phyloP scores from a whole-genome alignment of 2,888 invertebrate genomes.

The Fabriciana adippe region DNA sequence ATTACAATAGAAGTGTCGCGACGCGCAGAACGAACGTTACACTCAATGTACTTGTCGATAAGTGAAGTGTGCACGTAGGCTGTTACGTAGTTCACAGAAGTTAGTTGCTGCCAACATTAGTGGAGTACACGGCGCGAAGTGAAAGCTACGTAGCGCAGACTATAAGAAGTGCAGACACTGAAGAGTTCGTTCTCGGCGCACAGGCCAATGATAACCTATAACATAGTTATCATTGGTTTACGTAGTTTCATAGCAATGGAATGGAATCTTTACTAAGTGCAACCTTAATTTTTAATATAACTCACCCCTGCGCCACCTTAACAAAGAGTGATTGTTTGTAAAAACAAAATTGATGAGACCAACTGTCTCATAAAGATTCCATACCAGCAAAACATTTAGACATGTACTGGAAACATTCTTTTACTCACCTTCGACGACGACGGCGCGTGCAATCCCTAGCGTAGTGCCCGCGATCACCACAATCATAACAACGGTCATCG shows the following conservation, averaged over 20 bases:
- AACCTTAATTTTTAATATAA: background rate
- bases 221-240: slow-evolving; percentile 83
- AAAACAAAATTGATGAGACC: slow-evolving; percentile 4
- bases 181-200: slow-evolving; percentile 80
- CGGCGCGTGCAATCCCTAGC: slow-evolving; percentile 94
- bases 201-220: slow-evolving; percentile 83
- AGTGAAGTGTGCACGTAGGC: slow-evolving; percentile 77
- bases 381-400: slow-evolving; percentile 48
- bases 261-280: slow-evolving; percentile 64
- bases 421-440: slow-evolving; percentile 80
- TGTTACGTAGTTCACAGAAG: slow-evolving; percentile 78
- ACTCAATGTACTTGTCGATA: slow-evolving; percentile 74
- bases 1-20: slow-evolving; percentile 76
- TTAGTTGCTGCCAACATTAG: slow-evolving; percentile 75
- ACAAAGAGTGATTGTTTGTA: background rate
- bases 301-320: slow-evolving; percentile 2
- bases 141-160: slow-evolving; percentile 82
- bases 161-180: slow-evolving; percentile 82
- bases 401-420: slow-evolving; percentile 33
- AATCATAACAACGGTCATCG: slow-evolving; percentile 96
- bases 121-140: slow-evolving; percentile 77
- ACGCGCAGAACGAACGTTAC: slow-evolving; percentile 73
- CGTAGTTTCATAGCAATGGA: slow-evolving; percentile 64
- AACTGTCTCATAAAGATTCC: slow-evolving; percentile 57
- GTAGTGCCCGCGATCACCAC: slow-evolving; percentile 96